These are phyloP conservation scores for Caenorhabditis briggsae DNA, from an alignment of 1,140 invertebrate species.

Conservation along the genomic window DNA sequence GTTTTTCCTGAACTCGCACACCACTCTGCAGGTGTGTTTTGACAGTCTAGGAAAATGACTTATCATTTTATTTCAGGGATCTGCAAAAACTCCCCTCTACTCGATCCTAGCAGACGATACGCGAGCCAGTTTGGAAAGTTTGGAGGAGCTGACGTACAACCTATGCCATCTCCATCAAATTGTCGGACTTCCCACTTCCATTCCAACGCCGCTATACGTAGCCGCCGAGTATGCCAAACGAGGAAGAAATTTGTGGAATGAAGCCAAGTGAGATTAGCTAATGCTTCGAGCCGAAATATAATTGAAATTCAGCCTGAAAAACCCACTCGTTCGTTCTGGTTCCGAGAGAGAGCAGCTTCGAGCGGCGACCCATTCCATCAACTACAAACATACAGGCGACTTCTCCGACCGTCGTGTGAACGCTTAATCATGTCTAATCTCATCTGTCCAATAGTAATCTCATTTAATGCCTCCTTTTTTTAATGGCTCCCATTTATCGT, in stretches of 20 bases:
- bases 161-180: slow-evolving; percentile 55
- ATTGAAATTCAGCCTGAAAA: neutral
- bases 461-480: neutral
- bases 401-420: neutral
- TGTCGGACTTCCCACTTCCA: slow-evolving; percentile 14
- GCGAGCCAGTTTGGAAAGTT: slow-evolving; percentile 3
- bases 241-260: slow-evolving; percentile 14
- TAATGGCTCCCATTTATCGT: neutral
- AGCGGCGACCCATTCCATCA: neutral
- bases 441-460: neutral
- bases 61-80: slow-evolving; percentile 10
- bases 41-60: too few species aligned
- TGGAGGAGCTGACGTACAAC: slow-evolving; percentile 57
- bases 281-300: too few species aligned
- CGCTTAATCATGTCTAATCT: neutral
- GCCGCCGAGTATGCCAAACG: slow-evolving; percentile 33
- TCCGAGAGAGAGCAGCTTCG: neutral
- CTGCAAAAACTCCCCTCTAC: slow-evolving; percentile 64
- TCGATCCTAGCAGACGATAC: slow-evolving; percentile 56
- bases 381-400: neutral
- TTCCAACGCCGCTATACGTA: slow-evolving; percentile 36
- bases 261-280: neutral
- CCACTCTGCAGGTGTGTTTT: slow-evolving; percentile 31
- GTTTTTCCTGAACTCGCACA: slow-evolving; percentile 68
- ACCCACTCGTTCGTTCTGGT: neutral